These are phyloP conservation scores for Sycobia sp. DNA, from an alignment of 1,140 invertebrate genomes.

Conservation along the genomic window DNA sequence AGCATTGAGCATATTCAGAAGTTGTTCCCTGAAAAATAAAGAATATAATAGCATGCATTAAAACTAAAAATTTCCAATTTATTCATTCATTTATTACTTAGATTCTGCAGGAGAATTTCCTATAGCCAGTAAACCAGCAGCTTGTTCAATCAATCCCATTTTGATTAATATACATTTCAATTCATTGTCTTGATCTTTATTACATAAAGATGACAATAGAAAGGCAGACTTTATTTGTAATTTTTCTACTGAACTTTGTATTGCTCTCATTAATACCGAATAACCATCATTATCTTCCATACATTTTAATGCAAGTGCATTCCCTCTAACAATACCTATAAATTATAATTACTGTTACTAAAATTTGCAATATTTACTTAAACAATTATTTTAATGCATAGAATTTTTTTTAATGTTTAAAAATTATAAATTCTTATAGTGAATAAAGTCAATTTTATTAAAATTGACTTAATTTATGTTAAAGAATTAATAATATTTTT, in stretches of 20 bases:
- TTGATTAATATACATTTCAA: constrained; percentile 59
- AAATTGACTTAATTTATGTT: neutral
- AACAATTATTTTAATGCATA: neutral
- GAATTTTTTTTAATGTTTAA: no score
- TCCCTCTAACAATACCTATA: constrained; percentile 69
- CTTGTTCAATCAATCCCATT: constrained; percentile 67
- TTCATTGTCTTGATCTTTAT: constrained; percentile 65
- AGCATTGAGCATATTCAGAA: constrained; percentile 61
- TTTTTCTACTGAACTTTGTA: constrained; percentile 67
- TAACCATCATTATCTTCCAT: constrained; percentile 70
- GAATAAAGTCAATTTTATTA: neutral
- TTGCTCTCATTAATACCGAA: constrained; percentile 65
- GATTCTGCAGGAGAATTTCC: constrained; percentile 54
- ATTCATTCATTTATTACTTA: constrained; percentile 52
- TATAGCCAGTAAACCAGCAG: constrained; percentile 58
- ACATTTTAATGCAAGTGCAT: constrained; percentile 62
- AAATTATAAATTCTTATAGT: neutral
- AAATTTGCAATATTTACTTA: neutral
- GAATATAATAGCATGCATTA: no score
- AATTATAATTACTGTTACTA: constrained; percentile 33
- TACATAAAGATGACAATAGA: constrained; percentile 67
- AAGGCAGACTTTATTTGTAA: constrained; percentile 74
- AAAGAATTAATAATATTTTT: neutral
- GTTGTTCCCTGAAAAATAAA: constrained; percentile 61
- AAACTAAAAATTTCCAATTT: no score